phyloP scores from a whole-genome alignment of 2,113 vertebrate genomes.

The Chrysemys picta region DNA sequence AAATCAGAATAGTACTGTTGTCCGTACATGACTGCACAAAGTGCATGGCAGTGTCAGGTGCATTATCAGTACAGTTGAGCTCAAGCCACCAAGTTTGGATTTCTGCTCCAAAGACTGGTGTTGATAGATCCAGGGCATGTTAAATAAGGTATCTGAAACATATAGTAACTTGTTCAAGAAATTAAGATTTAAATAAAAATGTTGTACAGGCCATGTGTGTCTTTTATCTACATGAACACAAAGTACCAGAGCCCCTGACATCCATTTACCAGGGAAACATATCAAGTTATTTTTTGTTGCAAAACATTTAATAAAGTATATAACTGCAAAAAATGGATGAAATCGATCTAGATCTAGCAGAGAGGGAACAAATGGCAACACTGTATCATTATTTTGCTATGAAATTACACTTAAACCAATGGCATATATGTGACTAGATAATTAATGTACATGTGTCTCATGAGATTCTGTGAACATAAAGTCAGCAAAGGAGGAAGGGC shows the following conservation, averaged over 20 bases:
- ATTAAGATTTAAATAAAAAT: not conserved
- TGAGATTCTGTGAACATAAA: not conserved
- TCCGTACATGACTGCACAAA: no score
- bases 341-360: not conserved
- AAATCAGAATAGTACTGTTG: no score
- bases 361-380: not conserved
- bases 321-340: not conserved
- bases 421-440: not conserved
- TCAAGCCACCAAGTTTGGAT: no score
- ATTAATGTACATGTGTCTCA: not conserved
- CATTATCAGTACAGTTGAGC: no score
- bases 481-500: accelerated
- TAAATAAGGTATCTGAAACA: not conserved
- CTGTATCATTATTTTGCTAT: not conserved
- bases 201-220: not conserved
- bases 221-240: not conserved
- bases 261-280: not conserved
- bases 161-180: not conserved
- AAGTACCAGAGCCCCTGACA: not conserved
- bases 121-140: not conserved
- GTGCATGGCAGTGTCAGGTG: no score
- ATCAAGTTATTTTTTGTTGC: not conserved
- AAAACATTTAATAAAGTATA: not conserved
- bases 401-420: not conserved
- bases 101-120: not conserved